phyloP scores from a whole-genome alignment of 2,113 vertebrate genomes.

The Xyliphius kryptos region DNA sequence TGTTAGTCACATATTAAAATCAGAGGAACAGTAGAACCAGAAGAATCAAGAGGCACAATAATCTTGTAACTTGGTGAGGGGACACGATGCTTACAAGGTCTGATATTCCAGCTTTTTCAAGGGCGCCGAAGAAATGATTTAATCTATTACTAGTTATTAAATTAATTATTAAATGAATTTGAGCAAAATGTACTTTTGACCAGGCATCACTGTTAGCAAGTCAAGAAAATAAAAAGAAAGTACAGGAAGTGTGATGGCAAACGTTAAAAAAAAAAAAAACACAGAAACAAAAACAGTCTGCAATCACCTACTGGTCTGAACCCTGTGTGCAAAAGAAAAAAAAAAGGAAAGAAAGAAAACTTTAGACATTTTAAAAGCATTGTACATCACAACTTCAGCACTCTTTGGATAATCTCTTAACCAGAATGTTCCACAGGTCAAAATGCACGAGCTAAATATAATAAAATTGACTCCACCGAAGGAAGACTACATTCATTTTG shows the following conservation, averaged over 20 bases:
- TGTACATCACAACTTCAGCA: slow-evolving; percentile 45
- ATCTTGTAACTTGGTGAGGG: slow-evolving; percentile 36
- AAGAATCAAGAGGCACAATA: slow-evolving; percentile 46
- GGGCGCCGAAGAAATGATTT: slow-evolving; percentile 24
- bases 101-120: slow-evolving; percentile 23
- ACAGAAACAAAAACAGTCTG: slow-evolving; percentile 39
- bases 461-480: slow-evolving; percentile 51
- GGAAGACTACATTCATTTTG: slow-evolving; percentile 73
- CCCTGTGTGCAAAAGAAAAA: no score
- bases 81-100: slow-evolving; percentile 37
- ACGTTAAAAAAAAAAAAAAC: no score
- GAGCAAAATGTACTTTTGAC: no score
- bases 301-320: slow-evolving; percentile 54
- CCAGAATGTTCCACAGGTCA: slow-evolving; percentile 37
- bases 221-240: no score
- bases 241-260: no score
- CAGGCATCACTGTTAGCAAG: no score
- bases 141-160: slow-evolving; percentile 14
- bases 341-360: no score
- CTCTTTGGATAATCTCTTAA: slow-evolving; percentile 47
- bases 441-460: slow-evolving; percentile 36
- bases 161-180: slow-evolving; percentile 19
- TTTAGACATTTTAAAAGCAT: no score
- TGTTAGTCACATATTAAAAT: no score
- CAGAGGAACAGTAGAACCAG: slow-evolving; percentile 40